Conservation (phyloP, 2,888 invertebrate species). For the Agrilus biguttatus region DNA sequence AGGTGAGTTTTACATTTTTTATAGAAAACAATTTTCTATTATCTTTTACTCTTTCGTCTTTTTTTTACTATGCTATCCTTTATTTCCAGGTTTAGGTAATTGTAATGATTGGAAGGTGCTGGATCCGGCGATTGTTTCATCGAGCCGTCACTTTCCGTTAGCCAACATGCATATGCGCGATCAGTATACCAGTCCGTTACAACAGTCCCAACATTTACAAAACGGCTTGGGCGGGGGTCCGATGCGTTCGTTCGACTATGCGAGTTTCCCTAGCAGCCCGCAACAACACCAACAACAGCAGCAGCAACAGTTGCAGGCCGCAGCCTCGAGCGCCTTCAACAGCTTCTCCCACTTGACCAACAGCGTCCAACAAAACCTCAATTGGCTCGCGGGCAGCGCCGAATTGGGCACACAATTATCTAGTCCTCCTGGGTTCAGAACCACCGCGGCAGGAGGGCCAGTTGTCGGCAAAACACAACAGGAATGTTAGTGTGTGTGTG, state of each 20-base stretch:
- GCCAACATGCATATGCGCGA: constrained; percentile 27
- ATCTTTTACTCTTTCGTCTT: background rate
- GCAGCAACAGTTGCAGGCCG: constrained; percentile 9
- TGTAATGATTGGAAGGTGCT: constrained; percentile 79
- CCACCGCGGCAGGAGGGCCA: constrained; percentile 17
- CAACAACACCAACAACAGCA: constrained; percentile 21
- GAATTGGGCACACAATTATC: constrained; percentile 29
- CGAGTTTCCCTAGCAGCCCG: constrained; percentile 19
- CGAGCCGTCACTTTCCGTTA: constrained; percentile 42
- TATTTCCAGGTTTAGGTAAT: constrained; percentile 33
- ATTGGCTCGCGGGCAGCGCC: constrained; percentile 22
- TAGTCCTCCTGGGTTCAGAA: constrained; percentile 31
- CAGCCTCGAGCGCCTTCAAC: constrained; percentile 6
- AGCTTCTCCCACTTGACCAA: constrained; percentile 13
- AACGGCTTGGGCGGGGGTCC: constrained; percentile 4
- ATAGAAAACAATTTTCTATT: background rate
- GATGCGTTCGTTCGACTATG: constrained; percentile 16
- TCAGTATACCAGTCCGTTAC: constrained; percentile 13
- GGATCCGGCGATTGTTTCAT: constrained; percentile 84
- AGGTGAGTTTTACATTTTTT: constrained; percentile 18
- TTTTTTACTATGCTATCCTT: background rate
- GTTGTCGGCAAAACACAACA: constrained; percentile 24
- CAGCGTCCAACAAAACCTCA: constrained; percentile 18
- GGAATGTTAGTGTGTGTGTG: constrained; percentile 20
- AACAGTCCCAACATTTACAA: constrained; percentile 8